These are phyloP conservation scores for Lagenorhynchus albirostris DNA, from an alignment of 2,113 vertebrate species.

Conservation along the genomic window DNA sequence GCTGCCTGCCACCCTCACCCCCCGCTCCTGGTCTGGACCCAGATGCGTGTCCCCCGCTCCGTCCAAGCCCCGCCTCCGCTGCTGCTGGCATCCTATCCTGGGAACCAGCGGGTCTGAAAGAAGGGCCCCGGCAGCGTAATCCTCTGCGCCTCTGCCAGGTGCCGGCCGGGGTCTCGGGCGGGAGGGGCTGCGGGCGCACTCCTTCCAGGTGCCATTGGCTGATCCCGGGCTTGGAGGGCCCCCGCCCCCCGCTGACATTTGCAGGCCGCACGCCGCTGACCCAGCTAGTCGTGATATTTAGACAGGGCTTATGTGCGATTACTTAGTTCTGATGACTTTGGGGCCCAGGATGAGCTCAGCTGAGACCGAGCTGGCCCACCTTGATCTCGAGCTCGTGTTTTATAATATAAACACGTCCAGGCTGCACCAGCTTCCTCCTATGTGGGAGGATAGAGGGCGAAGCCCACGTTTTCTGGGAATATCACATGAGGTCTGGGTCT, in stretches of 20 bases:
- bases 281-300: slow-evolving; percentile 82
- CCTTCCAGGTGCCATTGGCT: slow-evolving; percentile 75
- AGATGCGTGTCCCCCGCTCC: accelerated
- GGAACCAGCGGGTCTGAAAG: not conserved
- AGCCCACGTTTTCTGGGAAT: not conserved
- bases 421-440: not conserved
- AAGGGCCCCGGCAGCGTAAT: slow-evolving; percentile 55
- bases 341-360: not conserved
- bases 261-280: slow-evolving; percentile 72
- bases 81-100: not conserved
- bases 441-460: accelerated
- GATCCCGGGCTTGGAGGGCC: slow-evolving; percentile 77
- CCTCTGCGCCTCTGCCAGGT: not conserved
- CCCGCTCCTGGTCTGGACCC: not conserved
- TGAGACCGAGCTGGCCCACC: not conserved
- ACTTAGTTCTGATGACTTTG: slow-evolving; percentile 36
- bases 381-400: not conserved
- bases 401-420: not conserved
- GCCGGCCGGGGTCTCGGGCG: not conserved
- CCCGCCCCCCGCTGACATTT: slow-evolving; percentile 88
- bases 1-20: not conserved
- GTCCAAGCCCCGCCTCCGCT: not conserved
- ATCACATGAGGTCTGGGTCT: not conserved
- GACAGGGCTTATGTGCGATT: slow-evolving; percentile 77
- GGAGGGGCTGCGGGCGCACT: slow-evolving; percentile 20